Conservation (phyloP, 2,888 invertebrate species). For the Cyaniris semiargus region DNA sequence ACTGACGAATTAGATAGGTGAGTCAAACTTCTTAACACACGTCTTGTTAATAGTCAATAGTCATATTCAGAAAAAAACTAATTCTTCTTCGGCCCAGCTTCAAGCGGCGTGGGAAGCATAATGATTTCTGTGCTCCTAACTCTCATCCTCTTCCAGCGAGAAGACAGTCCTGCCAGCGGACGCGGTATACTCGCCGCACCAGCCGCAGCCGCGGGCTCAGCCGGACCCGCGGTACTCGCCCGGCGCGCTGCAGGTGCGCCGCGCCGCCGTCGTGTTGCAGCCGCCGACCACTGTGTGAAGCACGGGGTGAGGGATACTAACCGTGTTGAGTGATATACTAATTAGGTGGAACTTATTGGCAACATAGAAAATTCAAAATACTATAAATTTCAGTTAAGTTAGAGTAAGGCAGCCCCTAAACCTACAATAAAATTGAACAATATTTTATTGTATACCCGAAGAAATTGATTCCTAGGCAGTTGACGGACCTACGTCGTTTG, state of each 20-base stretch:
- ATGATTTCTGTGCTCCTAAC: no score
- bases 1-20: constrained; percentile 92
- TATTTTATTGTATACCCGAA: no score
- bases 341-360: neutral
- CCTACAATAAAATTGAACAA: no score
- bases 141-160: constrained; percentile 53
- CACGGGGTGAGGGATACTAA: constrained; percentile 42
- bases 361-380: no score
- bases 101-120: no score
- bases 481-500: no score
- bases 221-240: constrained; percentile 85
- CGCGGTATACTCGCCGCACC: constrained; percentile 84
- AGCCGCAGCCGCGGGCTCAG: constrained; percentile 65
- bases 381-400: no score
- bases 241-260: constrained; percentile 87
- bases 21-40: constrained; percentile 54
- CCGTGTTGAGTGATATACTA: neutral
- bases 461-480: no score
- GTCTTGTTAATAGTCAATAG: no score
- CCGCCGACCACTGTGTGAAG: constrained; percentile 82
- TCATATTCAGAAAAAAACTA: no score
- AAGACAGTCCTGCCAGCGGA: constrained; percentile 86
- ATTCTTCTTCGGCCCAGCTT: no score
- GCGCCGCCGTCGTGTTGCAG: constrained; percentile 93
- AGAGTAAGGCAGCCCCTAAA: no score